These are phyloP conservation scores for Mamestra configurata DNA, from an alignment of 1,140 invertebrate genomes.

Conservation along the genomic window DNA sequence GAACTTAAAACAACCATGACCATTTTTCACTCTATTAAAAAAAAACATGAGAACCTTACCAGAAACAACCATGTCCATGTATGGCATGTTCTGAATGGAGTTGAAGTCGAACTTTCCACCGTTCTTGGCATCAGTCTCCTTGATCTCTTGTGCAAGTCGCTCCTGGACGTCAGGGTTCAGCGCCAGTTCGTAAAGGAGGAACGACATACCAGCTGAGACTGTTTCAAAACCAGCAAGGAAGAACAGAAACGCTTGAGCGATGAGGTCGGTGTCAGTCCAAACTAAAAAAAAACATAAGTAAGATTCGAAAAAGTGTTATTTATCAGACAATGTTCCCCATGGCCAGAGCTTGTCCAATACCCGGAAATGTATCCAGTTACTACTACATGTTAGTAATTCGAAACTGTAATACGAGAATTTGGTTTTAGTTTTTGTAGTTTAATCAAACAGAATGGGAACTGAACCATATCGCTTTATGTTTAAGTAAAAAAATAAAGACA, in stretches of 20 bases:
- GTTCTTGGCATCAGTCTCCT: slow-evolving; percentile 58
- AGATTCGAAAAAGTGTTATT: background rate
- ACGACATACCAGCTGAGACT: slow-evolving; percentile 83
- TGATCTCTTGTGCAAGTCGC: slow-evolving; percentile 69
- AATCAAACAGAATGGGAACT: too few relatives aligned
- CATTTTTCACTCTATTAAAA: background rate
- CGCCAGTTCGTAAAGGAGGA: slow-evolving; percentile 88
- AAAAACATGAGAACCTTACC: slow-evolving; percentile 60
- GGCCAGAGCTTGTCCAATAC: too few relatives aligned
- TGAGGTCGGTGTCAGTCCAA: slow-evolving; percentile 86
- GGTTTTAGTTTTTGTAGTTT: too few relatives aligned
- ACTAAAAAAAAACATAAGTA: slow-evolving; percentile 62
- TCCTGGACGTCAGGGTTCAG: slow-evolving; percentile 89
- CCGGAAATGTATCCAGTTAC: too few relatives aligned
- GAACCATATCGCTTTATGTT: too few relatives aligned
- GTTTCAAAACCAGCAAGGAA: slow-evolving; percentile 93
- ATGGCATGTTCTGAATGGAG: slow-evolving; percentile 64
- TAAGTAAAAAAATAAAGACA: too few relatives aligned
- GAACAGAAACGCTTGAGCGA: slow-evolving; percentile 90
- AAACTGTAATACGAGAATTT: too few relatives aligned
- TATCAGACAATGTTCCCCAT: too few relatives aligned
- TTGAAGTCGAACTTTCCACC: slow-evolving; percentile 66
- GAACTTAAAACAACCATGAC: too few relatives aligned
- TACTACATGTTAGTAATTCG: background rate
- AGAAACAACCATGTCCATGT: slow-evolving; percentile 76